Evolutionary conservation across 1,140 invertebrate species (phyloP), one percentile per base, ranked within the genome.

Genomic region (Hydropsyche tenuis): DNA sequence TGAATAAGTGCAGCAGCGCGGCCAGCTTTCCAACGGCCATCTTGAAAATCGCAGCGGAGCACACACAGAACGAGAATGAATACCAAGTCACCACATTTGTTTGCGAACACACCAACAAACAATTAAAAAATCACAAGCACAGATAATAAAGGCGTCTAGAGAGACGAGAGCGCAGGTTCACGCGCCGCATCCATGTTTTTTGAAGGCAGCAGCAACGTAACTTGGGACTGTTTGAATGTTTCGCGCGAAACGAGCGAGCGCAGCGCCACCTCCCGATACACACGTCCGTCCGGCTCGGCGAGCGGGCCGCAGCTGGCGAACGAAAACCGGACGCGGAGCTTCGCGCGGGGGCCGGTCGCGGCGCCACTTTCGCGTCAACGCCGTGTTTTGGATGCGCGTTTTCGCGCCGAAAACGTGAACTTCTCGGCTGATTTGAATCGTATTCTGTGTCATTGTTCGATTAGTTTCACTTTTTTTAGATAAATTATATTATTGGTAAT

Each of bases 281-380:
- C 65, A 68, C 65, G 65, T 68, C 43, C 65, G 12, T 12, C 65
- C 18, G 0, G 45, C 20, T 30, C 46, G 46, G 23, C 65, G 65
- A n/a, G 12, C 65, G 43, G 18, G 46, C 46, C 46, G 46, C 25
- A 43, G 65, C 65, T 68, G 65, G 65, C 65, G 65, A 14, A 22
- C 22, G 11, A 2, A 5, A 5, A 14, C 1, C 23, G 7, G 60
- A 14, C 11, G 20, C 14, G 7, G 9, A 1, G 60, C 6, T 46
- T 42, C 16, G 23, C 14, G 63, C 16, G 27, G 30, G 30, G 63
- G 18, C 63, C 30, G 30, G 5, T 22, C 14, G 30, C 7, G 63
- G 63, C 63, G 63, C 63, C 37, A 43, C 63, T n/a, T 37, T 25
- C 16, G 6, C 5, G 62, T 4, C 23, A 30, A 14, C 20, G 48